Base-by-base conservation (phyloP, 2,113 vertebrate genomes). In the Diglossa brunneiventris region DNA sequence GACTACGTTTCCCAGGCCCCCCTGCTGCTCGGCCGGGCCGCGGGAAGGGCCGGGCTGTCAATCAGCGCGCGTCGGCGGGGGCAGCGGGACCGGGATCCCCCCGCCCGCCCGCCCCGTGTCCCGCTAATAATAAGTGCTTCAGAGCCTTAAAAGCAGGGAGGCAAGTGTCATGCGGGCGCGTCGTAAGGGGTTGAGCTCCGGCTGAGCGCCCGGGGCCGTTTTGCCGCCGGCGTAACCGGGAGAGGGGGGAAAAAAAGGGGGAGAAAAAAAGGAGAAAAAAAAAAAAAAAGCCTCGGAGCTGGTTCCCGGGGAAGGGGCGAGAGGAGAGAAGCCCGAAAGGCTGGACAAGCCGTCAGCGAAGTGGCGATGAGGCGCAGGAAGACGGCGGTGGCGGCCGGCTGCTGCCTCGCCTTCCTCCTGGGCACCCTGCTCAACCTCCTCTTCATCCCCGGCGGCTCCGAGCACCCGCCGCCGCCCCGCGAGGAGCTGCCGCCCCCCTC, bases 351-450 rank as follows among this genome's bases (percentile, higher is more conserved):
- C 72, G 39, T 74, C 88, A 56, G 74, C n/a, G 86, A 61, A 75
- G 92, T 87, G 89, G 97, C 93, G 92, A 99, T 98, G 98, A 98
- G 98, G 97, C 98, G 98, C 92, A 98, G 98, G 89, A 98, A 98
- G 97, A 97, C 98, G 72, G 97, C 97, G 46, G 97, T 98, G 66
- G 98, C 98, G 53, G 98, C 96, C 56, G 98, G 98, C 72, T 98
- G 98, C 89, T 98, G 98, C 90, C 95, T 98, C 68, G 98, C 98
- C 87, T 98, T 99, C 95, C 97, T 98, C 83, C 97, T 99, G 89
- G 98, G 98, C 89, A 98, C 98, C 35, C 94, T 98, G 64, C 97
- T 99, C 90, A 99, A 98, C 97, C 95, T 98, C 89, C 97, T 99
- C 52, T 98, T 98, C 90, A 96, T 98, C n/a, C 98, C 98, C 39